phyloP scores from a whole-genome alignment of 2,888 invertebrate species.

The Eledone cirrhosa region DNA sequence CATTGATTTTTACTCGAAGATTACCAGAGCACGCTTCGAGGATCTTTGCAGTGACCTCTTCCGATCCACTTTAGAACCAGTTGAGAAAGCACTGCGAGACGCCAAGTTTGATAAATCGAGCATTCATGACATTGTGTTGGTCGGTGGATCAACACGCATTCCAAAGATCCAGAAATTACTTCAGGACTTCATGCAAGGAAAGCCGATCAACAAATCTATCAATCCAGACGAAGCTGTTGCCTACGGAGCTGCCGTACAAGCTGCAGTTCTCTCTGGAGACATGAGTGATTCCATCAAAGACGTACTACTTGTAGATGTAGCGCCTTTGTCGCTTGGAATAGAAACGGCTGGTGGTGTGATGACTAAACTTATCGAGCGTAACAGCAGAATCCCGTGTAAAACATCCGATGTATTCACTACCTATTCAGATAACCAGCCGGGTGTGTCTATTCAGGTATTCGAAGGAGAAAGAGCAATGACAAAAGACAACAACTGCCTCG shows the following conservation, averaged over 20 bases:
- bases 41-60: constrained; percentile 94
- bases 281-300: constrained; percentile 78
- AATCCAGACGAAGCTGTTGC: constrained; percentile 98
- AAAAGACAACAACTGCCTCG: constrained; percentile 82
- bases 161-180: constrained; percentile 95
- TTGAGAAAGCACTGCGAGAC: constrained; percentile 91
- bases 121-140: constrained; percentile 77
- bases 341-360: constrained; percentile 70
- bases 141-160: constrained; percentile 93
- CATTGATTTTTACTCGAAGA: constrained; percentile 91
- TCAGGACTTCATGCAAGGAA: constrained; percentile 73
- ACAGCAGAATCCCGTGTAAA: constrained; percentile 66
- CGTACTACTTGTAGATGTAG: constrained; percentile 78
- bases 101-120: constrained; percentile 86
- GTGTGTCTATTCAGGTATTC: constrained; percentile 73
- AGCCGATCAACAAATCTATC: constrained; percentile 94
- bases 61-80: constrained; percentile 91
- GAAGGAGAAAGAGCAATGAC: constrained; percentile 96
- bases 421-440: constrained; percentile 85
- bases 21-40: constrained; percentile 96
- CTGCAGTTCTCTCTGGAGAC: constrained; percentile 77
- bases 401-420: constrained; percentile 77
- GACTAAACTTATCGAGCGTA: constrained; percentile 58
- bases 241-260: constrained; percentile 68
- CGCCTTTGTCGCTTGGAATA: constrained; percentile 68